A percentile compares a stretch with the other conserved stretches of the same genome.
These are phyloP conservation scores for Cryptus viduatorius DNA, from an alignment of 2,888 invertebrate genomes.

Conservation along the genomic window DNA sequence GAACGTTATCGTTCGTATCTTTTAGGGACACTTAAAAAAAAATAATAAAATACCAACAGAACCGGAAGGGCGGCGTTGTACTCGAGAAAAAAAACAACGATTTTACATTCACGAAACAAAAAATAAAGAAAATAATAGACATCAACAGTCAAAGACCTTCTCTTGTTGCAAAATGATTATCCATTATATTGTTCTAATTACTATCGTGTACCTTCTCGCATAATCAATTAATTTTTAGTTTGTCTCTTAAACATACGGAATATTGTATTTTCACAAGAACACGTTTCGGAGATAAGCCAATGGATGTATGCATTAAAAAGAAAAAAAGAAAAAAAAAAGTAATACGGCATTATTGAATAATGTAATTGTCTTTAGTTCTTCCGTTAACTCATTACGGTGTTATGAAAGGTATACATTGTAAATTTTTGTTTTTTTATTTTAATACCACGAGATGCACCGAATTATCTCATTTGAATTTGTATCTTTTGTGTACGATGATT, in stretches of 20 bases:
- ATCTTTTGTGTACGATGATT: conserved; percentile 59
- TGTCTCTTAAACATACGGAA: conserved; percentile 22
- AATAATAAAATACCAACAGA: not conserved
- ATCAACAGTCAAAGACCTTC: conserved; percentile 26
- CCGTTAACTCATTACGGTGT: conserved; percentile 59
- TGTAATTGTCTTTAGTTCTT: conserved; percentile 59
- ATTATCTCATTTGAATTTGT: conserved; percentile 48
- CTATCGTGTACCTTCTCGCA: conserved; percentile 61
- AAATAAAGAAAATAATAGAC: not conserved
- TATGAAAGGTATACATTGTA: conserved; percentile 33
- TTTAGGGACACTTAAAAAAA: conserved; percentile 33
- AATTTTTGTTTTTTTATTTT: conserved; percentile 22
- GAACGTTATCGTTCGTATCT: conserved; percentile 45
- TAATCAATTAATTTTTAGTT: conserved; percentile 54
- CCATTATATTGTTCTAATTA: conserved; percentile 42
- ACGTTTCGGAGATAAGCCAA: conserved; percentile 18
- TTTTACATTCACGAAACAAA: conserved; percentile 3
- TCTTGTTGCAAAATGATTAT: conserved; percentile 42
- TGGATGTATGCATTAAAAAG: not conserved
- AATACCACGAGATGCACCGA: conserved; percentile 50
- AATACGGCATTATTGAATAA: conserved; percentile 31
- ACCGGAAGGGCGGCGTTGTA: conserved; percentile 66
- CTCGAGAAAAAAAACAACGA: conserved; percentile 56
- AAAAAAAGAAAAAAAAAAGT: conserved; percentile 8
- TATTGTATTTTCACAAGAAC: conserved; percentile 44